A percentile compares a stretch with the other conserved stretches of the same genome.
These are phyloP conservation scores for Craterocephalus amniculus DNA, from an alignment of 2,797 vertebrate genomes.

Conservation along the genomic window DNA sequence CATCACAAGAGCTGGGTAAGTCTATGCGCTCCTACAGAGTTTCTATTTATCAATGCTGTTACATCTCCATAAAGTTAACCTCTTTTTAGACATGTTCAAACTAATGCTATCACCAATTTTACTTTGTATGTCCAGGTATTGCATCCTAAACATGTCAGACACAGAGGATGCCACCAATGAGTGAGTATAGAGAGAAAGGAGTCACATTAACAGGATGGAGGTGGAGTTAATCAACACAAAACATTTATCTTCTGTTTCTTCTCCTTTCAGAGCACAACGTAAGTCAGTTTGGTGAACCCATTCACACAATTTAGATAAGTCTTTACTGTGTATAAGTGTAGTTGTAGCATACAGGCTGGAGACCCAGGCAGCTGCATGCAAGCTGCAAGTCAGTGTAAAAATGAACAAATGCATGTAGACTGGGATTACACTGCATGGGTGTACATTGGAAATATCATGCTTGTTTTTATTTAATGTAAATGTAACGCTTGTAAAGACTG, in stretches of 20 bases:
- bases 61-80: no score
- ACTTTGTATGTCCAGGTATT: slow-evolving; percentile 51
- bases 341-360: slow-evolving; percentile 8
- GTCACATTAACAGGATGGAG: background rate
- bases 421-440: slow-evolving; percentile 20
- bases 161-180: slow-evolving; percentile 85
- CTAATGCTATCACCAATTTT: background rate
- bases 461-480: slow-evolving; percentile 14
- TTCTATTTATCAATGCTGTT: background rate
- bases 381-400: background rate
- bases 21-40: slow-evolving; percentile 14
- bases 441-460: slow-evolving; percentile 6
- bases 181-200: slow-evolving; percentile 81
- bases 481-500: background rate
- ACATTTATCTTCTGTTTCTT: slow-evolving; percentile 12
- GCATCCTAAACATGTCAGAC: slow-evolving; percentile 88
- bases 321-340: slow-evolving; percentile 18
- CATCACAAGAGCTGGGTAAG: slow-evolving; percentile 63
- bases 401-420: slow-evolving; percentile 19
- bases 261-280: slow-evolving; percentile 87
- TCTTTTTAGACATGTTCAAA: background rate
- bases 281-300: slow-evolving; percentile 63
- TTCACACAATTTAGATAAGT: slow-evolving; percentile 3
- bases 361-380: slow-evolving; percentile 25
- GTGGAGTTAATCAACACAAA: slow-evolving; percentile 1